These are phyloP conservation scores for Hydroisotoma schaefferi DNA, from an alignment of 2,888 invertebrate species.

Conservation along the genomic window DNA sequence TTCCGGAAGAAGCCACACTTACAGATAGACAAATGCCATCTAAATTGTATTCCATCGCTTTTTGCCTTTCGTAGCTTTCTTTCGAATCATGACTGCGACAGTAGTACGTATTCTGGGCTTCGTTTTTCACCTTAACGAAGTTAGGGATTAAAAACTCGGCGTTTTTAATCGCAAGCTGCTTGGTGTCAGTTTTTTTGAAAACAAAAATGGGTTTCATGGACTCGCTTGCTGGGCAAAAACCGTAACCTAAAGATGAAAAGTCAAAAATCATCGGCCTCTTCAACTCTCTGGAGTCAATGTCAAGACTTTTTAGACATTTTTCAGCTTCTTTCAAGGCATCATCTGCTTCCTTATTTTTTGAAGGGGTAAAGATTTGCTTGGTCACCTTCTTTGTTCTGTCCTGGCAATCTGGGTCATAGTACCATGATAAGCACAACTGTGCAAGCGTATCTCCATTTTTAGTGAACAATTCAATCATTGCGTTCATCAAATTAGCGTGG, in stretches of 20 bases:
- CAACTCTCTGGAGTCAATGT: not conserved
- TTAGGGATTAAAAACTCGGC: constrained; percentile 7
- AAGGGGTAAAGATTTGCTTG: not conserved
- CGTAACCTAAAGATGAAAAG: constrained; percentile 14
- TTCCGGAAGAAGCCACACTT: not conserved
- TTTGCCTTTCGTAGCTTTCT: constrained; percentile 6
- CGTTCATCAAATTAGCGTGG: constrained; percentile 21
- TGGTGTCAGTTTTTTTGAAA: not conserved
- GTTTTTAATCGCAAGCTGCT: not conserved
- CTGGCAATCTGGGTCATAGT: constrained; percentile 13
- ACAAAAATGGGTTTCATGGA: not conserved
- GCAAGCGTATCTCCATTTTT: constrained; percentile 11
- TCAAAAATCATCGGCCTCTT: not conserved
- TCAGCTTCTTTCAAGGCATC: not conserved
- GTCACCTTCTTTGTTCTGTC: constrained; percentile 5
- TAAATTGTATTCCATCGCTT: constrained; percentile 6
- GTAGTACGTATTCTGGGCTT: too few species aligned
- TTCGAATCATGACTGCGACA: too few species aligned
- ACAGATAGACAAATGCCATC: constrained; percentile 5
- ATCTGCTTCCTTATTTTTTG: not conserved
- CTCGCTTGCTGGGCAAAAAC: constrained; percentile 15
- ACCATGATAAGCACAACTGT: constrained; percentile 7
- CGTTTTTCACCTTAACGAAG: not conserved
- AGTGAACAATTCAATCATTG: not conserved
- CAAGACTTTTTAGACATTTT: not conserved